Evolutionary conservation across 2,113 vertebrate genomes (phyloP), one percentile per base, ranked within the genome.

Genomic region (Sceloporus undulatus): DNA sequence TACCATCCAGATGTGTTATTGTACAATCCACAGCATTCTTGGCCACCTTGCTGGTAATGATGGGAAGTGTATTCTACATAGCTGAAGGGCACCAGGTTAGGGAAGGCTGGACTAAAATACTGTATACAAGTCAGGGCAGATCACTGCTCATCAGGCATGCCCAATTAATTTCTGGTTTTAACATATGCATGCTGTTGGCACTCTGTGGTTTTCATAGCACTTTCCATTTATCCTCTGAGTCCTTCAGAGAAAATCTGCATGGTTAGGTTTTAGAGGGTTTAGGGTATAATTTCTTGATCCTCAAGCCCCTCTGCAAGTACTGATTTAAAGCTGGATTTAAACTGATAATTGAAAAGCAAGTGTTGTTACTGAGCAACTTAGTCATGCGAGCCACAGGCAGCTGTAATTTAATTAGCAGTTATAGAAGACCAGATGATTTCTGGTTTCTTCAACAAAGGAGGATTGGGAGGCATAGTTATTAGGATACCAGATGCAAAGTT

Each of bases 331-430:
- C 62, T 66, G 59, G 13, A 52, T 77, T 91, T 71, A 82, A 86
- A 92, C 21, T 62, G 16, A 86, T 75, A 81, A 66, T 25, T 52
- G 38, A 87, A 80, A 87, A 25, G 84, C 86, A 92, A 92, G 91
- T 83, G 85, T 92, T 90, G 82, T 90, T 93, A 88, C 82, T 91
- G 80, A 84, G 79, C 86, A 59, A 80, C 54, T 80, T 85, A 88
- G 70, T 71, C 68, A 14, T 79, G 92, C 73, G 66, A 34, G 86
- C 73, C 89, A 34, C 85, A 92, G 79, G 91, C 87, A 88, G 73
- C 79, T 92, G 88, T 91, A 91, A 91, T 95, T 94, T 91, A 95
- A 95, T 93, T 93, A 93, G 85, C 85, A 93, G 86, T 89, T 92
- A 66, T 6, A 27, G 86, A 80, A 92, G 81, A 93, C 90, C 84